These are phyloP conservation scores for Julus scandinavius DNA, from an alignment of 2,888 invertebrate species.

Conservation along the genomic window DNA sequence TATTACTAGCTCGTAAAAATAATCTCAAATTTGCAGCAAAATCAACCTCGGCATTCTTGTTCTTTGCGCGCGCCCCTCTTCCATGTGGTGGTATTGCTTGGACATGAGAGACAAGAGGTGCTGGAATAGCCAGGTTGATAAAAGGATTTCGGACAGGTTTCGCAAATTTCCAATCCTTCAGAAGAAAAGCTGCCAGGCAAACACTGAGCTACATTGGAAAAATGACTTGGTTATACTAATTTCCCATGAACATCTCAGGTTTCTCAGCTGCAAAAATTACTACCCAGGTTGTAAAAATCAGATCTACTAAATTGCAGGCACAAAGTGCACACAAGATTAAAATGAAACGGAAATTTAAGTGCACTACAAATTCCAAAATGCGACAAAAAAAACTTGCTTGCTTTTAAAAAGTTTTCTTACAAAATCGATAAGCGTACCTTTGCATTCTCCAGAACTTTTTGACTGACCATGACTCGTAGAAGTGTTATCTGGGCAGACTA, in stretches of 20 bases:
- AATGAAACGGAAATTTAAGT: too few species aligned
- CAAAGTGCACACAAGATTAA: too few species aligned
- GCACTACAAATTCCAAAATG: too few species aligned
- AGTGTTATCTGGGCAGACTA: conserved; percentile 71
- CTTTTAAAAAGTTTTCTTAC: background rate
- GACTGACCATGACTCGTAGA: conserved; percentile 70
- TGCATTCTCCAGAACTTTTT: conserved; percentile 66
- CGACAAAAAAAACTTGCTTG: too few species aligned
- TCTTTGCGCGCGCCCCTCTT: conserved; percentile 64
- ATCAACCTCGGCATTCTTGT: conserved; percentile 70
- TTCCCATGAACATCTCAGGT: too few species aligned
- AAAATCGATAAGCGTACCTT: conserved; percentile 62
- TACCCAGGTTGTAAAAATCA: too few species aligned
- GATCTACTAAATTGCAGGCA: too few species aligned
- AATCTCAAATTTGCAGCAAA: conserved; percentile 61
- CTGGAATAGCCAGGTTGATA: conserved; percentile 66
- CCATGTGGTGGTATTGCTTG: conserved; percentile 64
- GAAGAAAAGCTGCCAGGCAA: conserved; percentile 66
- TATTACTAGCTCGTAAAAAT: background rate
- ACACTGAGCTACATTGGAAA: conserved; percentile 65
- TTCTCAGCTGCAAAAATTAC: too few species aligned
- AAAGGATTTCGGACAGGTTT: conserved; percentile 65
- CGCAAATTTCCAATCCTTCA: conserved; percentile 67
- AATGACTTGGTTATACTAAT: background rate
- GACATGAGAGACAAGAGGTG: conserved; percentile 64